Evolutionary conservation across 2,888 invertebrate genomes (phyloP).

Genomic region (Brachyptera putata): DNA sequence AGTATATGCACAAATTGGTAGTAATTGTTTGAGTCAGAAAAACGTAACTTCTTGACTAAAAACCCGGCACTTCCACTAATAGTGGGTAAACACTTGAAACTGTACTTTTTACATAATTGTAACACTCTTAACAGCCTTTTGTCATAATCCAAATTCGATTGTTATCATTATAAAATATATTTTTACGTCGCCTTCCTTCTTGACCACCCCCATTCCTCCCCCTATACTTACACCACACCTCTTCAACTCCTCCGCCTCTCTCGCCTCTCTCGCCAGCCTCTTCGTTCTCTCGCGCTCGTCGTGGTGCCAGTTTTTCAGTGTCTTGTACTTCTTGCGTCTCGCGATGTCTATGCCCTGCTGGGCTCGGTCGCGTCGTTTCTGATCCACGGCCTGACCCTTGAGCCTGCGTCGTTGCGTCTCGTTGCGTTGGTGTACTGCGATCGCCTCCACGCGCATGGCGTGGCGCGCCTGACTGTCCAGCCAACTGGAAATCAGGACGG

Average conservation of each 20-base stretch:
- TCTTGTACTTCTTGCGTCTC: not conserved
- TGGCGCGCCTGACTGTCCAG: not conserved
- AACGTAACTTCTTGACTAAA: no score
- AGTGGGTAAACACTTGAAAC: no score
- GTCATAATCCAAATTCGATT: no score
- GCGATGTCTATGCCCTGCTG: not conserved
- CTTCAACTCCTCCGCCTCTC: not conserved
- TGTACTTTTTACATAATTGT: no score
- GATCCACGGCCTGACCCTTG: not conserved
- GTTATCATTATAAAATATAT: no score
- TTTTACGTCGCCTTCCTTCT: no score
- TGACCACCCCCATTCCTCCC: no score
- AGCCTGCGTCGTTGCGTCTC: not conserved
- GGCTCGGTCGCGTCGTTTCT: not conserved
- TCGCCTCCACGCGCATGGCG: not conserved
- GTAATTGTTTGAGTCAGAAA: no score
- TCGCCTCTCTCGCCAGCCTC: not conserved
- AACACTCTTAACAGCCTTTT: no score
- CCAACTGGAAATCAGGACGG: no score
- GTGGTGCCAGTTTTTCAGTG: not conserved
- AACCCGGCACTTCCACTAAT: no score
- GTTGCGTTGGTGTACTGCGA: not conserved
- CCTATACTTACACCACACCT: not conserved
- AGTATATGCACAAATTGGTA: no score
- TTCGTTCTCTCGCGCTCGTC: not conserved